Evolutionary conservation across 1,140 invertebrate species (phyloP).

Genomic region (Mylabris phalerata): DNA sequence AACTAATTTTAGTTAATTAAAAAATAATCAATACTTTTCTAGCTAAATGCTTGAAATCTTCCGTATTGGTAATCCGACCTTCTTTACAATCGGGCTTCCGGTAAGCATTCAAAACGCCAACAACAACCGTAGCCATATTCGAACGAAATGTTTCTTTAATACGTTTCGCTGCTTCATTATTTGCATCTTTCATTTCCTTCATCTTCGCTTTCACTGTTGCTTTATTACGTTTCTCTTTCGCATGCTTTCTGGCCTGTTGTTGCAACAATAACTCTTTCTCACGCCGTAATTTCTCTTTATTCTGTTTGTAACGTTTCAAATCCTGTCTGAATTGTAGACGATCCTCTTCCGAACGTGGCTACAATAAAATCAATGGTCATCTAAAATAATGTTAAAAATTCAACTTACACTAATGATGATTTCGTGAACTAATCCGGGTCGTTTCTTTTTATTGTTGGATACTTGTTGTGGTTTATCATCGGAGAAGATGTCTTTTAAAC

Average conservation of each 20-base stretch:
- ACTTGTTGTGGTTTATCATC: constrained; percentile 16
- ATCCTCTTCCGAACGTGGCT: constrained; percentile 73
- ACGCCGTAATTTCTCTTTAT: constrained; percentile 67
- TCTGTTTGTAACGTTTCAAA: constrained; percentile 61
- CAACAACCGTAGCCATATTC: constrained; percentile 85
- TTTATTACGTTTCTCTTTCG: constrained; percentile 27
- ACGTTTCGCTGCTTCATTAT: constrained; percentile 49
- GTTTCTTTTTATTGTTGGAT: constrained; percentile 34
- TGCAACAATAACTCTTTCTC: constrained; percentile 53
- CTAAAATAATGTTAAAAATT: constrained; percentile 14
- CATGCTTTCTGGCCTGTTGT: constrained; percentile 34
- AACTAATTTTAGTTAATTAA: constrained; percentile 9
- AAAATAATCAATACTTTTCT: constrained; percentile 65
- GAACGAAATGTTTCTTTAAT: constrained; percentile 85
- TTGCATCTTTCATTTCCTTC: constrained; percentile 45
- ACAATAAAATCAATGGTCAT: constrained; percentile 20
- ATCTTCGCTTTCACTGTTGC: constrained; percentile 38
- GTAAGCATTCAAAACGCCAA: constrained; percentile 85
- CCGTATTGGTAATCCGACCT: constrained; percentile 79
- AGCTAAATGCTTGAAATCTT: constrained; percentile 94
- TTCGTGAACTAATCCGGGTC: constrained; percentile 57
- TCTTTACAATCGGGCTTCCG: constrained; percentile 74
- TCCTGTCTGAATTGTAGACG: constrained; percentile 60
- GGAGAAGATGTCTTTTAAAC: constrained; percentile 32
- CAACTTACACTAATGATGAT: constrained; percentile 62